Conservation (phyloP, 2,888 invertebrate species). For the Tetanocera ferruginea region DNA sequence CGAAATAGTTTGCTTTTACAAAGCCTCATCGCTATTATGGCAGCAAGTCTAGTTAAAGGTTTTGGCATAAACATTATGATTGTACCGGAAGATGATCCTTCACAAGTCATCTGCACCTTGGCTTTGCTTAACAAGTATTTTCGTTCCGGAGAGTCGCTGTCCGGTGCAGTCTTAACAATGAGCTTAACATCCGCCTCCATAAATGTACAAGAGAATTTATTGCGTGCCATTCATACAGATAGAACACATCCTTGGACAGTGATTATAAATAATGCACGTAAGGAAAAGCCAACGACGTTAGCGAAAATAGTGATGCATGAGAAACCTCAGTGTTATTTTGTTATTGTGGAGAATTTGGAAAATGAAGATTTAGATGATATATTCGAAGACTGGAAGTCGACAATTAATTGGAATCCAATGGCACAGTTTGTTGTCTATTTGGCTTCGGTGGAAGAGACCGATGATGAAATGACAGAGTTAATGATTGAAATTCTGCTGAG, state of each 20-base stretch:
- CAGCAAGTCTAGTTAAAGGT: slow-evolving; percentile 29
- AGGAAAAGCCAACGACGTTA: not conserved
- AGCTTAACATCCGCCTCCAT: slow-evolving; percentile 49
- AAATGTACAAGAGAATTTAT: slow-evolving; percentile 54
- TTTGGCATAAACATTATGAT: slow-evolving; percentile 57
- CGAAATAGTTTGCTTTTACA: slow-evolving; percentile 47
- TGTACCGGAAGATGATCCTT: slow-evolving; percentile 48
- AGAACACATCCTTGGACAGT: slow-evolving; percentile 55
- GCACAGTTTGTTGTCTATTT: slow-evolving; percentile 66
- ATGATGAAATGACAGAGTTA: slow-evolving; percentile 62
- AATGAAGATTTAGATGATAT: slow-evolving; percentile 62
- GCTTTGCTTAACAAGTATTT: slow-evolving; percentile 62
- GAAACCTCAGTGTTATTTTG: slow-evolving; percentile 67
- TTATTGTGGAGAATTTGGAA: slow-evolving; percentile 59
- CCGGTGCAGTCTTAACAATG: slow-evolving; percentile 60
- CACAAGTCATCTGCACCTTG: slow-evolving; percentile 53
- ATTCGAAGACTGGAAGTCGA: slow-evolving; percentile 60
- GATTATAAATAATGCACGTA: slow-evolving; percentile 48
- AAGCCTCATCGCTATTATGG: slow-evolving; percentile 7
- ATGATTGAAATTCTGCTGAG: slow-evolving; percentile 60
- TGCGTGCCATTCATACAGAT: slow-evolving; percentile 52
- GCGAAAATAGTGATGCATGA: slow-evolving; percentile 51
- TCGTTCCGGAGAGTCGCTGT: slow-evolving; percentile 56
- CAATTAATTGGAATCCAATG: slow-evolving; percentile 67
- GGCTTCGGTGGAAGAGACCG: slow-evolving; percentile 57